Evolutionary conservation across 2,888 invertebrate genomes (phyloP), one percentile per base, ranked within the genome.

Genomic region (Heteromurus nitidus): DNA sequence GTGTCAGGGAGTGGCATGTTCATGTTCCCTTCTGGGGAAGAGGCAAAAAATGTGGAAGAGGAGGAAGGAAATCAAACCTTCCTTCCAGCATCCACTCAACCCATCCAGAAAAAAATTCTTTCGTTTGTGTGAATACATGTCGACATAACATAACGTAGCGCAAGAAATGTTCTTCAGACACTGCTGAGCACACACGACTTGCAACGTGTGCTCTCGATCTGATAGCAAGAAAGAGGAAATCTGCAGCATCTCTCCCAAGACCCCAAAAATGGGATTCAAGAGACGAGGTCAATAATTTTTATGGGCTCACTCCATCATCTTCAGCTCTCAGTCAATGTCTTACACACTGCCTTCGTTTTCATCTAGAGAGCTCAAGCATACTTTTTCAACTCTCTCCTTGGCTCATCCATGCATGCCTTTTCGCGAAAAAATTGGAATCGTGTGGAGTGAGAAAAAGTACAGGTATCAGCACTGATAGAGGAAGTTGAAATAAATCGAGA

Each of bases 201-300:
- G 50, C 5, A 28, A 50, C 16, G 16, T 22, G 11, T 53, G 31
- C 28, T 24, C 44, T 64, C 30, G 72, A 47, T n/a, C 60, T 31
- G 30, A 26, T 62, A 30, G 44, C 36, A 72, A 60, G 44, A 72
- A 18, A 16, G 13, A 24, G 5, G 24, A 60, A 70, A 58, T 70
- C 58, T 70, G 69, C 36, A 31, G 26, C 42, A 24, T 55, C 31
- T 70, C 55, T 47, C 67, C 36, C 30, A n/a, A 30, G 22, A 28
- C 9, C 20, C 24, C 30, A 62, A 30, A 50, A 73, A 62, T 73
- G 73, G 60, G 47, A 73, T 69, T 68, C 58, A 47, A 68, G 60
- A 77, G 69, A 68, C 67, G 69, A 79, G 79, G 79, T 79, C 69
- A 79, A 79, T 79, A 79, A 79, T 79, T 77, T 75, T 77, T 68